A percentile compares a stretch with the other conserved stretches of the same genome.
Evolutionary conservation across 2,888 invertebrate species (phyloP).

Genomic region (Ephialtes manifestator): DNA sequence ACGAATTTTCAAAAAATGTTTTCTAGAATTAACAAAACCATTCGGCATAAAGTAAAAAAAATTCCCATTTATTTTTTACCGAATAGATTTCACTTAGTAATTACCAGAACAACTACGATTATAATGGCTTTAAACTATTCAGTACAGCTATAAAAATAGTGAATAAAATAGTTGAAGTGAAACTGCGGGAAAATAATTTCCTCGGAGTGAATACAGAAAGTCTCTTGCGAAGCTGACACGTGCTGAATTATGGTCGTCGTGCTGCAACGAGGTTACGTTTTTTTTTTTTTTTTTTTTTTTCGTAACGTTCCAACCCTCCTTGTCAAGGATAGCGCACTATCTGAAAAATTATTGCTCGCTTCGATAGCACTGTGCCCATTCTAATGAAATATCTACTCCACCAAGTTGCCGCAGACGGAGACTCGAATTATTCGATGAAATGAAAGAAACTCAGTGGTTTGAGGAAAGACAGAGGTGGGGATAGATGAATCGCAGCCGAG

Average conservation of each 20-base stretch:
- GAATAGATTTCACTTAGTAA: too few species aligned
- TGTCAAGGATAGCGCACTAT: slow-evolving; percentile 19
- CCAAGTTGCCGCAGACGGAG: slow-evolving; percentile 11
- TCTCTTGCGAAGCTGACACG: not conserved
- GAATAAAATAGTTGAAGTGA: not conserved
- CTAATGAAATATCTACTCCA: slow-evolving; percentile 30
- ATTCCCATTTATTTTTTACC: too few species aligned
- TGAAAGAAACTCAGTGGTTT: slow-evolving; percentile 10
- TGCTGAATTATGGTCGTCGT: not conserved
- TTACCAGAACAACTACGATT: too few species aligned
- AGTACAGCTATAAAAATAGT: not conserved
- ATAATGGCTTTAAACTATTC: not conserved
- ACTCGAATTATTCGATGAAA: slow-evolving; percentile 37
- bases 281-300: not conserved
- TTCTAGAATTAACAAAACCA: too few species aligned
- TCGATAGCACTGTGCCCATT: slow-evolving; percentile 21
- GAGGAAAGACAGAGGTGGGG: not conserved
- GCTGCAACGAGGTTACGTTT: slow-evolving; percentile 1
- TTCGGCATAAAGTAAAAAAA: too few species aligned
- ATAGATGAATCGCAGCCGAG: slow-evolving; percentile 3
- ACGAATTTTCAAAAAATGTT: too few species aligned
- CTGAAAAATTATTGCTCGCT: slow-evolving; percentile 17
- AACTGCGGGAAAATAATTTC: not conserved
- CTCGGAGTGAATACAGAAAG: not conserved
- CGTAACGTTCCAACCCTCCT: not conserved